Percentiles rank a stretch among this genome's conserved stretches.
phyloP scores from a whole-genome alignment of 1,140 invertebrate genomes.

The Atta cephalotes region DNA sequence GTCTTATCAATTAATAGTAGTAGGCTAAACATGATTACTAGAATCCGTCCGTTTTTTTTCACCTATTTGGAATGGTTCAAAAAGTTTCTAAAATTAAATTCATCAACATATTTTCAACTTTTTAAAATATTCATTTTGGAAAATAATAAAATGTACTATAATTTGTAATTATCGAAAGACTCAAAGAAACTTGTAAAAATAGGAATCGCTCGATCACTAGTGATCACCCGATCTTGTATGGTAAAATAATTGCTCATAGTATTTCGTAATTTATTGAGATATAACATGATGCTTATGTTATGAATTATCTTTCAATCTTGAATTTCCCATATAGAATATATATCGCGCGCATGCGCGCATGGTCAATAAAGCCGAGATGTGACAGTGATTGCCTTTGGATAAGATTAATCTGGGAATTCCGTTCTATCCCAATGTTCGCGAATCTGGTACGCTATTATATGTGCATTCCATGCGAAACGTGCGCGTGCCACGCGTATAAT shows the following conservation, averaged over 20 bases:
- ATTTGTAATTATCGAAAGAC: no score
- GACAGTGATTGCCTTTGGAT: constrained; percentile 44
- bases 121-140: no score
- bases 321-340: background rate
- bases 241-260: background rate
- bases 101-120: no score
- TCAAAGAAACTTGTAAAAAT: no score
- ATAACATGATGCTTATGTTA: background rate
- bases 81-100: no score
- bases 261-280: background rate
- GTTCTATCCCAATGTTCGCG: constrained; percentile 2
- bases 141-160: no score
- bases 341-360: background rate
- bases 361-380: constrained; percentile 22
- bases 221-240: no score
- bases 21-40: no score
- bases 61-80: no score
- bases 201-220: no score
- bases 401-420: constrained; percentile 61
- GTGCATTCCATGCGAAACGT: constrained; percentile 13
- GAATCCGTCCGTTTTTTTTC: no score
- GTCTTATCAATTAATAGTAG: no score
- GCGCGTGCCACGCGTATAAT: constrained; percentile 10
- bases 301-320: background rate
- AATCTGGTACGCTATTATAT: constrained; percentile 25